These are phyloP conservation scores for Goniozus legneri DNA, from an alignment of 1,140 invertebrate species.

Conservation along the genomic window DNA sequence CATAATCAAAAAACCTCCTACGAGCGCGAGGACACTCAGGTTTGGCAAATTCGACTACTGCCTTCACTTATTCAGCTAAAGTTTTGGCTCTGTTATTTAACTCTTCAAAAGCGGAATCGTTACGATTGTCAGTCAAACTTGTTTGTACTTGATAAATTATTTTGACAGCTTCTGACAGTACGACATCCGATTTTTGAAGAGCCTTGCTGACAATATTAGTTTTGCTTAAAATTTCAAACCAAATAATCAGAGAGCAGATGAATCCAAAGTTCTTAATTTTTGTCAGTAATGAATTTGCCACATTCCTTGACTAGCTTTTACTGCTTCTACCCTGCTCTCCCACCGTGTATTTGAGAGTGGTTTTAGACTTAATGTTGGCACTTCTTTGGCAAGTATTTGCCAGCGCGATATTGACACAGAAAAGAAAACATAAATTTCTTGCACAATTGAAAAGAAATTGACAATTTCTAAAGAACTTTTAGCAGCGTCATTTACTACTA, in stretches of 20 bases:
- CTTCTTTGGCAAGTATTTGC: constrained; percentile 22
- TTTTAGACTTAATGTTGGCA: constrained; percentile 21
- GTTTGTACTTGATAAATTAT: background rate
- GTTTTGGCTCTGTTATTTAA: too few relatives aligned
- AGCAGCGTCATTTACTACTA: constrained; percentile 10
- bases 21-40: too few relatives aligned
- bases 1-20: constrained; percentile 12
- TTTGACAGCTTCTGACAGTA: background rate
- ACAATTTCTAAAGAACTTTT: background rate
- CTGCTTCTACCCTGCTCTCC: constrained; percentile 18
- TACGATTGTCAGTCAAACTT: too few relatives aligned
- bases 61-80: too few relatives aligned
- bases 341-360: constrained; percentile 26
- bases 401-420: constrained; percentile 14
- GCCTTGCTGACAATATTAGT: constrained; percentile 20
- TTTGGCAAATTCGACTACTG: too few relatives aligned
- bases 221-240: constrained; percentile 23
- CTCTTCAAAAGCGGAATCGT: too few relatives aligned
- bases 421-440: constrained; percentile 5
- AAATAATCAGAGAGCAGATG: constrained; percentile 21
- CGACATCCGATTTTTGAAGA: constrained; percentile 11
- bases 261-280: constrained; percentile 17
- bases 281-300: background rate
- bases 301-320: background rate
- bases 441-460: background rate